A percentile compares a stretch with the other conserved stretches of the same genome.
Evolutionary conservation across 2,888 invertebrate species (phyloP).

Genomic region (Lamproptera curius): DNA sequence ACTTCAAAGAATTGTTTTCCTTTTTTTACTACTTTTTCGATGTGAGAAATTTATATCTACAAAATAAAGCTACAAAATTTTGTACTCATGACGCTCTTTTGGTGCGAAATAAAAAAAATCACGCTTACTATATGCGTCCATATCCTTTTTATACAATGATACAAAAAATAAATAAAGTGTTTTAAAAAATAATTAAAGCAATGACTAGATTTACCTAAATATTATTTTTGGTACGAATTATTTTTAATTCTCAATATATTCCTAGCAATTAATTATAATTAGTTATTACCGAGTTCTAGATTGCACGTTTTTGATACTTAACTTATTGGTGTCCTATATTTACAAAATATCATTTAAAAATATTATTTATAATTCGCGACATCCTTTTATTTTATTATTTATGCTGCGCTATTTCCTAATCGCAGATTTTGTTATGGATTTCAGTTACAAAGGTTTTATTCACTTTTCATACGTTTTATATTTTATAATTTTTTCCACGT

Average conservation of each 20-base stretch:
- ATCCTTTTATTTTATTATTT: conserved; percentile 40
- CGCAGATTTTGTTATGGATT: too few species aligned
- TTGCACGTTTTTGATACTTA: conserved; percentile 60
- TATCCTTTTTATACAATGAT: conserved; percentile 23
- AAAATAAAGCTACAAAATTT: conserved; percentile 23
- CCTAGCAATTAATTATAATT: conserved; percentile 55
- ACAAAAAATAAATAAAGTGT: conserved; percentile 25
- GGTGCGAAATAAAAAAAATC: background rate
- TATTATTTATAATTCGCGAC: conserved; percentile 65
- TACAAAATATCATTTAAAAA: conserved; percentile 74
- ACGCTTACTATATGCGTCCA: too few species aligned
- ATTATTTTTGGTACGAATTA: conserved; percentile 30
- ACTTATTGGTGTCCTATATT: conserved; percentile 57
- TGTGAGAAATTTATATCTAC: too few species aligned
- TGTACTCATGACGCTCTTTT: background rate
- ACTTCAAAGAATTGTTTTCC: too few species aligned
- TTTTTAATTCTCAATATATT: conserved; percentile 43
- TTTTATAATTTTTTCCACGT: too few species aligned
- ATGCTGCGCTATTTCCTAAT: conserved; percentile 43
- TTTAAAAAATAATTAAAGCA: conserved; percentile 35
- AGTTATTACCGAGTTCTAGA: conserved; percentile 60
- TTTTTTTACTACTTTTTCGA: too few species aligned
- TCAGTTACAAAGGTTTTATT: too few species aligned
- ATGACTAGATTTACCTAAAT: conserved; percentile 54
- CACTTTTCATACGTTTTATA: too few species aligned